Percentiles rank a stretch among this genome's conserved stretches.
Evolutionary conservation across 2,888 invertebrate genomes (phyloP).

Genomic region (Scelioninae gen. 1): DNA sequence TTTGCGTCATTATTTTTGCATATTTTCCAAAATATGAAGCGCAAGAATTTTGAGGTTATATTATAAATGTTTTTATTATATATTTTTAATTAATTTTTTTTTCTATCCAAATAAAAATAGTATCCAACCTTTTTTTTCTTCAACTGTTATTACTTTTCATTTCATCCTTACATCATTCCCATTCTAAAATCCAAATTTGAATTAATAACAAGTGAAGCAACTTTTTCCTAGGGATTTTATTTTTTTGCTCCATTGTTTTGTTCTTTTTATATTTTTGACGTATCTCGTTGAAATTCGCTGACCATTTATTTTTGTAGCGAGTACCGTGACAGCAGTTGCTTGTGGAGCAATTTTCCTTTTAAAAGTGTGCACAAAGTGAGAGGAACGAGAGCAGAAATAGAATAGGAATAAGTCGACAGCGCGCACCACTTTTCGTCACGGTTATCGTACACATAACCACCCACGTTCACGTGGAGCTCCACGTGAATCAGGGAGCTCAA

Average conservation of each 20-base stretch:
- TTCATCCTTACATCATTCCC: too few species aligned
- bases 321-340: constrained; percentile 54
- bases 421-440: constrained; percentile 69
- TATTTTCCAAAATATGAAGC: too few species aligned
- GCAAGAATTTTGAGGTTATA: too few species aligned
- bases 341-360: constrained; percentile 67
- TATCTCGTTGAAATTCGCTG: constrained; percentile 64
- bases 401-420: constrained; percentile 69
- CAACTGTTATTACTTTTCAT: too few species aligned
- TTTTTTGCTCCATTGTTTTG: constrained; percentile 28
- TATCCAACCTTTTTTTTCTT: too few species aligned
- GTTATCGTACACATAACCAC: constrained; percentile 74
- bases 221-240: too few species aligned
- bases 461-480: constrained; percentile 82
- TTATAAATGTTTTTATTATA: too few species aligned
- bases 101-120: too few species aligned
- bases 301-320: constrained; percentile 57
- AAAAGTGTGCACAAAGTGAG: constrained; percentile 68
- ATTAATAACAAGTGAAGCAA: too few species aligned
- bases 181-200: too few species aligned
- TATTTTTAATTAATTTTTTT: too few species aligned
- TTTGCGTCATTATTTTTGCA: too few species aligned
- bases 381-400: constrained; percentile 69
- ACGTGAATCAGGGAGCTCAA: constrained; percentile 80
- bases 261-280: constrained; percentile 45